A percentile compares a stretch with the other conserved stretches of the same genome.
phyloP scores from a whole-genome alignment of 2,797 vertebrate species.

The Eulemur rubriventer region DNA sequence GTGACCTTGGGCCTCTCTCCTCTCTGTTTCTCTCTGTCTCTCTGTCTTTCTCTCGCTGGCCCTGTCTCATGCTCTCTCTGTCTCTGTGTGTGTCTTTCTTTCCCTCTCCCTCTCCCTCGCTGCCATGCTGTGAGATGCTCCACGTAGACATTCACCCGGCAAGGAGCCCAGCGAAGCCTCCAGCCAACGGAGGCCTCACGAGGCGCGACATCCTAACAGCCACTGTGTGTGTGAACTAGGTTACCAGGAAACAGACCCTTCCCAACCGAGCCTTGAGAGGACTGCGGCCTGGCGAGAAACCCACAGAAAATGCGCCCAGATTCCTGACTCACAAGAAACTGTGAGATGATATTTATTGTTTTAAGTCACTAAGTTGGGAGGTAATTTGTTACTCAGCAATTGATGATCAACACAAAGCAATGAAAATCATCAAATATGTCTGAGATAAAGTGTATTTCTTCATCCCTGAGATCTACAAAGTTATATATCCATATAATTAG shows the following conservation, averaged over 20 bases:
- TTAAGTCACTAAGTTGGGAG: neutral
- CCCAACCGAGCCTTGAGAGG: neutral
- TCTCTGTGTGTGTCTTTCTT: neutral
- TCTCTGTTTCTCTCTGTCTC: neutral
- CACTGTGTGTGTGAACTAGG: rapidly evolving
- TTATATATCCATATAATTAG: neutral
- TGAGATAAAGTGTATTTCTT: neutral
- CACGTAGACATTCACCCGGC: rapidly evolving
- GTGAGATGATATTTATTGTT: neutral
- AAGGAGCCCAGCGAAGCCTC: neutral
- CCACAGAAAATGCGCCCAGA: neutral
- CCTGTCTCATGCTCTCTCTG: neutral
- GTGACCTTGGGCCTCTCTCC: neutral
- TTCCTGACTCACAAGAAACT: neutral
- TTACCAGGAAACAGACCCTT: neutral
- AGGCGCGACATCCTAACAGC: neutral
- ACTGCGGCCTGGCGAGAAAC: too few relatives aligned
- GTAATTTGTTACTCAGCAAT: neutral
- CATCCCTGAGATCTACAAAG: neutral
- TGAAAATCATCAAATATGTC: neutral
- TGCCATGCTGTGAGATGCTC: neutral
- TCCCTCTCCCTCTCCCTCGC: rapidly evolving
- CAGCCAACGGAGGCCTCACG: rapidly evolving
- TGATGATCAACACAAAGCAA: neutral
- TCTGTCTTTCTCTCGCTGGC: neutral